Percentiles rank a stretch among this genome's conserved stretches.
phyloP scores from a whole-genome alignment of 2,113 vertebrate genomes.

The Osmerus eperlanus region DNA sequence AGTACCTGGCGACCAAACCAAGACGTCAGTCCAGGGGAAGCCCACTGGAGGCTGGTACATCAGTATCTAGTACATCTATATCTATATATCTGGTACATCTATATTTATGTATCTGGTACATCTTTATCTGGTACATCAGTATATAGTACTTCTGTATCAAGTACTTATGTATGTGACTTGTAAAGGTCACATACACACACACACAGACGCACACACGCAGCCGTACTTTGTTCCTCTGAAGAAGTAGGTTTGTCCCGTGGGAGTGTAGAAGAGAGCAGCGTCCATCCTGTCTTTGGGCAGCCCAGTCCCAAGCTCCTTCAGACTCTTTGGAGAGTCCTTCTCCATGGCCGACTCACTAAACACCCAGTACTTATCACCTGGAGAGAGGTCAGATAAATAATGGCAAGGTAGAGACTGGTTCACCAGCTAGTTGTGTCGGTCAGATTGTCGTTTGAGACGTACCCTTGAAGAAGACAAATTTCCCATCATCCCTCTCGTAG shows the following conservation, averaged over 20 bases:
- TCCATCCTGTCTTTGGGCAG: constrained; percentile 83
- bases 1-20: constrained; percentile 72
- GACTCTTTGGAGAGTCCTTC: constrained; percentile 80
- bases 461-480: constrained; percentile 95
- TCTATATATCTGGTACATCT: too few species aligned
- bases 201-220: neutral
- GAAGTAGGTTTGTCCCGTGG: constrained; percentile 87
- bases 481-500: constrained; percentile 85
- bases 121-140: too few species aligned
- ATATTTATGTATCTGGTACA: too few species aligned
- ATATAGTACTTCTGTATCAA: too few species aligned
- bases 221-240: constrained; percentile 85
- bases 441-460: neutral
- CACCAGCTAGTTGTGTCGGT: too few species aligned
- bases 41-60: neutral
- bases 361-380: constrained; percentile 87
- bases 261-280: constrained; percentile 84
- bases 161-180: too few species aligned
- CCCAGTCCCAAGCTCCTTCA: constrained; percentile 79
- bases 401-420: neutral
- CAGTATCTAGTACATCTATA: too few species aligned
- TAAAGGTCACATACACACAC: too few species aligned
- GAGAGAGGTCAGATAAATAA: neutral
- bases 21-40: neutral
- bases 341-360: constrained; percentile 83